Base-by-base conservation (phyloP, 2,888 invertebrate species). In the Drosophila emarginata region DNA sequence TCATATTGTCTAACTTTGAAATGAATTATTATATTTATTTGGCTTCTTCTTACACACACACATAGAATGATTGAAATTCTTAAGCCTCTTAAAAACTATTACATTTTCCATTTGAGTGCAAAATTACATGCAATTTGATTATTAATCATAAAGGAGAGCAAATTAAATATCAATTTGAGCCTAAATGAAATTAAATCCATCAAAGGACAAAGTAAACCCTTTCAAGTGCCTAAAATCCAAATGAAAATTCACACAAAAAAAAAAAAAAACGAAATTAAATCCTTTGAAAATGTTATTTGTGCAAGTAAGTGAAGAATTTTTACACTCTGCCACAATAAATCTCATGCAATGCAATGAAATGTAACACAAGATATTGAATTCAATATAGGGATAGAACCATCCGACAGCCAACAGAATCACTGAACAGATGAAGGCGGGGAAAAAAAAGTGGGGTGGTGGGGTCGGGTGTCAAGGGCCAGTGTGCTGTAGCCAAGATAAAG, bases 331-430 rank as follows among this genome's bases (percentile, higher is more conserved):
- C 77, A 88, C 88, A 79, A 88, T 89, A 87, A 87, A 87, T 87
- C 83, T 85, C 12, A 79, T 63, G 74, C 84, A 79, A 45, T 79
- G 78, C 85, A 87, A 87, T 84, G 87, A 89, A 87, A 85, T 89
- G 87, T 87, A 82, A 80, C 80, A 82, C 85, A 84, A 89, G 84
- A 87, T 88, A 88, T 89, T 89, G 79, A 88, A 88, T 88, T 84
- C 74, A 76, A 77, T 88, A 77, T 70, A 60, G 76, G 45, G 32
- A 61, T 61, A 61, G 40, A 63, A 62, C 21, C 66, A 58, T 54
- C 50, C 32, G 32, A 32, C 32, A 32, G 9, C 32, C 11, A 32
- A 7, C 15, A 21, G 51, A 45, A 65, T 9, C 37, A 32, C 40
- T 14, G 4, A 21, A 45, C 45, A 12, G 18, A 18, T 11, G 63